Base-by-base conservation (phyloP, 2,113 vertebrate genomes). In the Sinosuthora webbiana region DNA sequence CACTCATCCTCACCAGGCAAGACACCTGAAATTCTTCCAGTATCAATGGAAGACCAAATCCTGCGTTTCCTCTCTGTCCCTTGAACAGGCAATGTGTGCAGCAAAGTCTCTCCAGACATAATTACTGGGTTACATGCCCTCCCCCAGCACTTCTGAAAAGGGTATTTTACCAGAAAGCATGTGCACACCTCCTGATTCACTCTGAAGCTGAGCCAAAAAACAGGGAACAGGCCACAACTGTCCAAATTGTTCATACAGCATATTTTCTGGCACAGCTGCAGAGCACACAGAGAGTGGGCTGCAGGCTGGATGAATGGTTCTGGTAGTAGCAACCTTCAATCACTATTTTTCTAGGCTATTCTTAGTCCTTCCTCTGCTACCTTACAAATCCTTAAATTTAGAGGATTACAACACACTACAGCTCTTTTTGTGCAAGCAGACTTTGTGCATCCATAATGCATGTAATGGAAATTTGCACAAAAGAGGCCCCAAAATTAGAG, bases 211-310 rank as follows among this genome's bases (percentile, higher is more conserved):
- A 90, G 76, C 71, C 94, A 94, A 67, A 55, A 82, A 39, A 8
- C 1, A 50, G 13, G 60, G 25, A 92, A 73, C 4, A 55, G 78
- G 47, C 85, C 92, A 77, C 85, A 92, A 64, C 37, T 77, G 88
- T 11, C 76, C 47, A 2, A 42, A 74, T 50, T 45, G 80, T 67
- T 69, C 79, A 41, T 31, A 70, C 28, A 69, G 42, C 7, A 1
- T 42, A 55, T 74, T 76, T 91, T 69, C 79, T 87, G 75, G 94
- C 88, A 76, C 88, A 95, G 90, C 83, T 83, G 92, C 70, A 90
- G 53, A 93, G 49, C 64, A 59, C 64, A 67, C 24, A 31, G 35
- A 25, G 64, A 63, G 71, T 57, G 68, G 76, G 93, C 64, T 84
- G 84, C 64, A 87, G 42, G 83, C 70, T 80, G 67, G 62, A 79